These are phyloP conservation scores for Peromyscus californicus DNA, from an alignment of 2,113 vertebrate species.

Conservation along the genomic window DNA sequence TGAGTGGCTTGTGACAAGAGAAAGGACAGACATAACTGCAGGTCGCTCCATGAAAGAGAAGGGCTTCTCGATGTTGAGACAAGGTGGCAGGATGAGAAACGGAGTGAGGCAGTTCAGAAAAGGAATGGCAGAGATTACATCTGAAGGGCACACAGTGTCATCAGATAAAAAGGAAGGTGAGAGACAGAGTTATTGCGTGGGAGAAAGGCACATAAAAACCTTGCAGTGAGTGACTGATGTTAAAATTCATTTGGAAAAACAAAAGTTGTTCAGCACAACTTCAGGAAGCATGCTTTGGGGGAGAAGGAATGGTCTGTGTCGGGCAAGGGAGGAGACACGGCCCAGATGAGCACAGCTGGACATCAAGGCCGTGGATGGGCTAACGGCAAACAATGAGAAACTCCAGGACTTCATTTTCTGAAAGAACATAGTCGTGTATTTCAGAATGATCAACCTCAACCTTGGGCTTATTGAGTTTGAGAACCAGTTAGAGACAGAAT, in stretches of 20 bases:
- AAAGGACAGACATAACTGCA: background rate
- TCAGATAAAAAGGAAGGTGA: background rate
- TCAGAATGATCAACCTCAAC: background rate
- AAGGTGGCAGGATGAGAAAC: background rate
- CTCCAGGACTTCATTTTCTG: background rate
- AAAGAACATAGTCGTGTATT: background rate
- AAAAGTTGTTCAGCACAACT: constrained; percentile 1
- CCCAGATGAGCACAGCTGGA: background rate
- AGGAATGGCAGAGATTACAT: background rate
- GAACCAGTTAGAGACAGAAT: background rate
- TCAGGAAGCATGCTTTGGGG: background rate
- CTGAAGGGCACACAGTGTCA: background rate
- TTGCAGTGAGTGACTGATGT: background rate
- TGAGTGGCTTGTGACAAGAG: background rate
- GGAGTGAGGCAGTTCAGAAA: constrained; percentile 21
- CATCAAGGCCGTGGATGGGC: background rate
- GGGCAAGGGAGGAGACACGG: background rate
- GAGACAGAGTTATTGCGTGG: background rate
- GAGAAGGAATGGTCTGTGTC: background rate
- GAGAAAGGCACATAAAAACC: background rate
- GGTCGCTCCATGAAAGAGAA: background rate
- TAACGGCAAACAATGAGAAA: background rate
- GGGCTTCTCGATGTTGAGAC: background rate
- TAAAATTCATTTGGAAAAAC: constrained; percentile 37
- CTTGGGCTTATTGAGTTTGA: background rate